A percentile compares a stretch with the other conserved stretches of the same genome.
phyloP scores from a whole-genome alignment of 2,113 vertebrate species.

The Erythrocebus patas region DNA sequence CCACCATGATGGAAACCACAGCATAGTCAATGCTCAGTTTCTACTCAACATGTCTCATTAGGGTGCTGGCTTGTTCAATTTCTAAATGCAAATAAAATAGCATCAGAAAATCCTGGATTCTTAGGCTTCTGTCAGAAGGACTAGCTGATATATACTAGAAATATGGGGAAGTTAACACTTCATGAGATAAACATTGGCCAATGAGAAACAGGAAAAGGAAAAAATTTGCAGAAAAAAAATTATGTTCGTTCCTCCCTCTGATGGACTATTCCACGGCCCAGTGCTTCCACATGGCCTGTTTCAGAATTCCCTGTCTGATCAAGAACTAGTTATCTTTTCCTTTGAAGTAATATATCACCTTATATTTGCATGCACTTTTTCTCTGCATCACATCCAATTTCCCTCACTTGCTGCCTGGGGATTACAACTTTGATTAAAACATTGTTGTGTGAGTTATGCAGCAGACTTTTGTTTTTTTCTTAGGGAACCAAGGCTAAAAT shows the following conservation, averaged over 20 bases:
- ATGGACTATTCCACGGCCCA: background rate
- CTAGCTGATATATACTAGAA: background rate
- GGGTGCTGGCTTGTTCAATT: background rate
- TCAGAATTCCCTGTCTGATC: background rate
- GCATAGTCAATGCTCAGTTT: background rate
- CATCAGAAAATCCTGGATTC: background rate
- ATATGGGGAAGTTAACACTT: background rate
- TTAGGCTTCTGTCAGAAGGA: background rate
- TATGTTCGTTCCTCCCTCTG: background rate
- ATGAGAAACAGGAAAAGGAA: background rate
- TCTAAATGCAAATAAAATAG: background rate
- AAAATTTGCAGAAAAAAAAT: background rate
- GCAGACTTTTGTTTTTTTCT: background rate
- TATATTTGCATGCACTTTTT: background rate
- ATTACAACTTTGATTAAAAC: background rate
- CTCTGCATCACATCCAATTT: background rate
- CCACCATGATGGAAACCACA: background rate
- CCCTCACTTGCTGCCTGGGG: background rate
- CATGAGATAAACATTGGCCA: background rate
- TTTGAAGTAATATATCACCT: background rate
- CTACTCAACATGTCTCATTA: background rate
- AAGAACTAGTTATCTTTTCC: background rate
- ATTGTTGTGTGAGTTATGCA: background rate
- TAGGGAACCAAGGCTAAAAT: background rate
- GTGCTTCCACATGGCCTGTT: background rate